Percentiles rank a stretch among this genome's conserved stretches.
Evolutionary conservation across 2,113 vertebrate species (phyloP).

Genomic region (Tinamus guttatus): DNA sequence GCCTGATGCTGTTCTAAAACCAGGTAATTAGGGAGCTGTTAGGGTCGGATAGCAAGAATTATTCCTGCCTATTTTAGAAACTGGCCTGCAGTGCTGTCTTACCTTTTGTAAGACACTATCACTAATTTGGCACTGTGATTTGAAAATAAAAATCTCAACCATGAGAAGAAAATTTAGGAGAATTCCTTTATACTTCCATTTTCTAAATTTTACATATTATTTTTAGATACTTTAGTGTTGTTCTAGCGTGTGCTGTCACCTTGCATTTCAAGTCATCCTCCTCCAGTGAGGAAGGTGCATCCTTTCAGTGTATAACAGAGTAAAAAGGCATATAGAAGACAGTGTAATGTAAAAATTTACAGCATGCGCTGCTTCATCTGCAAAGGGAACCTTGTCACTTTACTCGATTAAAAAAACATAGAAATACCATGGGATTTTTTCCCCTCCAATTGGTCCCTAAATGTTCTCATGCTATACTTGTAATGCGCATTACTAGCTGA

Average conservation of each 20-base stretch:
- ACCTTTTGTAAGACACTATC: not conserved
- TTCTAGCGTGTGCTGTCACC: not conserved
- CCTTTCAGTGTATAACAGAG: not conserved
- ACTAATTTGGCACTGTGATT: not conserved
- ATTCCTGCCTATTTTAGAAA: not conserved
- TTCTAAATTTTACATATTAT: not conserved
- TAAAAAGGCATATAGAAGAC: not conserved
- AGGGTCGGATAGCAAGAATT: not conserved
- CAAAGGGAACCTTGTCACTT: slow-evolving; percentile 50
- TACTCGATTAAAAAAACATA: slow-evolving; percentile 54
- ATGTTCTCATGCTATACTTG: slow-evolving; percentile 64
- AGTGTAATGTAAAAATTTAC: slow-evolving; percentile 43
- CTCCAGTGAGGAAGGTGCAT: not conserved
- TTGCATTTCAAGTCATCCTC: not conserved
- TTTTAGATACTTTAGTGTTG: not conserved
- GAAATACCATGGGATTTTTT: slow-evolving; percentile 42
- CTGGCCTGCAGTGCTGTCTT: not conserved
- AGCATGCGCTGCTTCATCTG: slow-evolving; percentile 11
- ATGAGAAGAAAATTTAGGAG: not conserved
- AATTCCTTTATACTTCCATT: not conserved
- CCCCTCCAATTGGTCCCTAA: slow-evolving; percentile 57
- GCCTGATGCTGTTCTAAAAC: not conserved
- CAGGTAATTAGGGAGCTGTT: not conserved
- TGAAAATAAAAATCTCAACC: not conserved
- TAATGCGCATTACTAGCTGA: slow-evolving; percentile 70